A percentile compares a stretch with the other conserved stretches of the same genome.
Conservation (phyloP, 92 coral and sea anemone genomes). For the Zoanthus solanderi region DNA sequence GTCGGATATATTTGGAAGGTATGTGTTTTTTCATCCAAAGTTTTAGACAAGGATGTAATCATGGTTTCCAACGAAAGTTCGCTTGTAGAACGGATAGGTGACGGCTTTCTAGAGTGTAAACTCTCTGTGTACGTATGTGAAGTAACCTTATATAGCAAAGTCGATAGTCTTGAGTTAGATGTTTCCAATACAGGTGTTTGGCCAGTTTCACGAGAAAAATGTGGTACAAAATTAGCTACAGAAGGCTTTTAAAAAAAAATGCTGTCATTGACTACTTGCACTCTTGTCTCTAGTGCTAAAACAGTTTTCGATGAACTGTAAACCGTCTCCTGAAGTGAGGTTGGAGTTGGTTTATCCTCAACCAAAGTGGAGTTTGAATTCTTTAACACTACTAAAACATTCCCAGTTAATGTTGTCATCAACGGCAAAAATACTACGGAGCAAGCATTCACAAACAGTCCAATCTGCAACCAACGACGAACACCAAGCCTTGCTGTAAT, state of each 20-base stretch:
- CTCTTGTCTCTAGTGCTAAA: background rate
- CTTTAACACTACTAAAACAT: conserved; percentile 1
- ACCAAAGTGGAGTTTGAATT: conserved; percentile 6
- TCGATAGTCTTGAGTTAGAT: background rate
- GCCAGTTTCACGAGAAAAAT: background rate
- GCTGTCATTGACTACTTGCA: background rate
- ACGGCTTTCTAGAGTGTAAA: background rate
- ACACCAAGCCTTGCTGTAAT: conserved; percentile 29
- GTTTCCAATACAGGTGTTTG: background rate
- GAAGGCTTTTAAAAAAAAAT: background rate
- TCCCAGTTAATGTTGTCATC: conserved; percentile 22
- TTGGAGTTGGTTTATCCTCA: background rate
- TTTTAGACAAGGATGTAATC: background rate
- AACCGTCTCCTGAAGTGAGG: background rate
- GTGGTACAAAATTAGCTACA: background rate
- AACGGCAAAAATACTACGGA: conserved; percentile 18
- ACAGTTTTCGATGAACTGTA: background rate
- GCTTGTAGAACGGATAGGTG: background rate
- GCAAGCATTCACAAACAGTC: background rate
- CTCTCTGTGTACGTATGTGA: background rate
- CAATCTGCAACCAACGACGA: conserved; percentile 10
- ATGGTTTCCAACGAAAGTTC: background rate
- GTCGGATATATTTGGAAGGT: background rate
- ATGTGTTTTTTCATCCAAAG: background rate
- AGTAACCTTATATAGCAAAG: background rate